These are phyloP conservation scores for Callorhinus ursinus DNA, from an alignment of 2,113 vertebrate genomes.

Conservation along the genomic window DNA sequence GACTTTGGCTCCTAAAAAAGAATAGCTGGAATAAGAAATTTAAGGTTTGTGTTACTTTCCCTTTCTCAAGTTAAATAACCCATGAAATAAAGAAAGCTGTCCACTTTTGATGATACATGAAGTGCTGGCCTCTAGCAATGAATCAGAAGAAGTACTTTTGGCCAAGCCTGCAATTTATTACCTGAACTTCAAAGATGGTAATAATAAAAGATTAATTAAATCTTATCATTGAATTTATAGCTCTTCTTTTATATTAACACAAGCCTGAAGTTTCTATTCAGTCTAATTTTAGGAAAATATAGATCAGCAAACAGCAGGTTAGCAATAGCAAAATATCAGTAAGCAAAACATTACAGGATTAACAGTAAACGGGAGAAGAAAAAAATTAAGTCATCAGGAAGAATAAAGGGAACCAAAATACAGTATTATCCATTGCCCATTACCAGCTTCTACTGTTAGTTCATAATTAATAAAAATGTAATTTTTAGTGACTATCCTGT, in stretches of 20 bases:
- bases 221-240: slow-evolving; percentile 85
- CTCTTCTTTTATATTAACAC: slow-evolving; percentile 81
- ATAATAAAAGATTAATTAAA: slow-evolving; percentile 91
- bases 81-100: slow-evolving; percentile 91
- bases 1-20: slow-evolving; percentile 90
- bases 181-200: slow-evolving; percentile 86
- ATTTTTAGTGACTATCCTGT: slow-evolving; percentile 46
- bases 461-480: slow-evolving; percentile 62
- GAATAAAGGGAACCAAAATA: slow-evolving; percentile 47
- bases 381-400: slow-evolving; percentile 74
- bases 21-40: slow-evolving; percentile 89
- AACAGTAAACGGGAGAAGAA: slow-evolving; percentile 74
- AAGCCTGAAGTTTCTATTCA: slow-evolving; percentile 85
- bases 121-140: slow-evolving; percentile 87
- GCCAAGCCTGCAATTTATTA: slow-evolving; percentile 86
- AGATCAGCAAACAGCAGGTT: slow-evolving; percentile 76
- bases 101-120: slow-evolving; percentile 90
- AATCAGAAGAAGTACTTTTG: slow-evolving; percentile 87
- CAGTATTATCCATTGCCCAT: slow-evolving; percentile 47
- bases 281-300: slow-evolving; percentile 78
- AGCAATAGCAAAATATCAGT: slow-evolving; percentile 77
- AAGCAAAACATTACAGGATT: slow-evolving; percentile 75
- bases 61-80: slow-evolving; percentile 91
- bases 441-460: slow-evolving; percentile 60
- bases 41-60: slow-evolving; percentile 90